Evolutionary conservation across 30 jellyfish, hydroid and myxozoan genomes (phyloP), one percentile per base, ranked within the genome.

Genomic region (Hydractinia symbiolongicarpus): DNA sequence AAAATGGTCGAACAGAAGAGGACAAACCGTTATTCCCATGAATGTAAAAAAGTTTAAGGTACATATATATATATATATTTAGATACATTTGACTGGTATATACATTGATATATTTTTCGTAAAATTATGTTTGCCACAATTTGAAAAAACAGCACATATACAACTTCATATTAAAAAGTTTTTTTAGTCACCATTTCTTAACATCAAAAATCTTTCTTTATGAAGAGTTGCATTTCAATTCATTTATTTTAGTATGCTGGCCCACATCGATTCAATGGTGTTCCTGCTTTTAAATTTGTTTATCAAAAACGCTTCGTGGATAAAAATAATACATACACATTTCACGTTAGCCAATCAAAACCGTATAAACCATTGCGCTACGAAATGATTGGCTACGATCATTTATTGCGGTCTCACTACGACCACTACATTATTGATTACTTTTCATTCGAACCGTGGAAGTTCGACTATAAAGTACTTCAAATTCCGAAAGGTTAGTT

Each of bases 381-480:
- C 56, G 97, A 90, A 54, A 90, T 90, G 97, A 53, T 86, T 10
- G 97, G 97, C 8, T 90, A 85, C 66, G 97, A 90, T 70, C 83
- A 84, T 55, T 69, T 90, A 62, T 70, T 90, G 53, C 62, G 85
- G 20, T 90, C 97, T 53, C 90, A 90, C 78, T 90, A 90, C 73
- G 97, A 90, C 61, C 91, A 90, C 64, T 90, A 90, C 75, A 86
- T 82, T 21, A 75, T 90, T 20, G 95, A 85, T 21, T 90, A 90
- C 55, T 61, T 61, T 7, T 13, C 78, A 7, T 90, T 90, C 56
- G 89, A 75, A 54, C 61, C 68, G n/a, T 64, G 83, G 83, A 56
- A 69, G 9, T 90, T 84, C 69, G 89, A 90, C 15, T 58, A 53
- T 19, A 61, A 62, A 13, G 82, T 81, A 5, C 89, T 90, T 82